Percentiles rank a stretch among this genome's conserved stretches.
Conservation (phyloP, 2,888 invertebrate genomes). For the Oscheius sp. region DNA sequence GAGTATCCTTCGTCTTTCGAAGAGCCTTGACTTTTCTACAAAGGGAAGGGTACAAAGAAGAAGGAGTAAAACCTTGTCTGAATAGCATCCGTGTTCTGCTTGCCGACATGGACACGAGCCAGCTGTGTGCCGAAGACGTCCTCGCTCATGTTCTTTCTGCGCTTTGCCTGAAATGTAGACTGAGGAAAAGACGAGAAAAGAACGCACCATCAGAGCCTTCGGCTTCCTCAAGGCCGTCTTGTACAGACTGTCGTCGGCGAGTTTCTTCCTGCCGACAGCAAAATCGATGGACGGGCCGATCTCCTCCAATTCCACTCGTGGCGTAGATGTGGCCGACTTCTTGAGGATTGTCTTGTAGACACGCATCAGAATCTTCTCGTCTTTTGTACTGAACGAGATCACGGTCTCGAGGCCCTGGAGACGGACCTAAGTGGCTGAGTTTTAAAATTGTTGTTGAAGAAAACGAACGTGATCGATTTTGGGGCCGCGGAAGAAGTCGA, state of each 20-base stretch:
- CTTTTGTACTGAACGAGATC: conserved; percentile 88
- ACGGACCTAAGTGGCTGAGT: conserved; percentile 77
- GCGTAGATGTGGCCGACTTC: conserved; percentile 89
- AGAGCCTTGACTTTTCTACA: conserved; percentile 69
- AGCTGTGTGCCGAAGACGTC: conserved; percentile 88
- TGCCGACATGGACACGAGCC: conserved; percentile 92
- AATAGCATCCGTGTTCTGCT: conserved; percentile 85
- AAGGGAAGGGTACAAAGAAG: background rate
- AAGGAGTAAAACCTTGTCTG: conserved; percentile 86
- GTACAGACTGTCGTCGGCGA: conserved; percentile 87
- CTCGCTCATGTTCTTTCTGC: conserved; percentile 89
- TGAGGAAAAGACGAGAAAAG: background rate
- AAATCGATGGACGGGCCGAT: conserved; percentile 94
- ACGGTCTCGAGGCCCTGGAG: conserved; percentile 94
- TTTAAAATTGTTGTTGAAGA: background rate
- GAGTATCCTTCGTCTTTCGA: conserved; percentile 45
- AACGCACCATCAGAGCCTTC: conserved; percentile 50
- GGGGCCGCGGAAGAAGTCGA: conserved; percentile 91
- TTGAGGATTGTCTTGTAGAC: conserved; percentile 81
- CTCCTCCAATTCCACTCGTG: conserved; percentile 90
- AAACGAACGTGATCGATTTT: conserved; percentile 79
- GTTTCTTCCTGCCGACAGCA: conserved; percentile 82
- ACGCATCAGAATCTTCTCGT: conserved; percentile 82
- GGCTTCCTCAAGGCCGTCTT: conserved; percentile 68
- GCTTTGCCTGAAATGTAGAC: conserved; percentile 78